Evolutionary conservation across 2,113 vertebrate species (phyloP).

Genomic region (Larimichthys polyactis): DNA sequence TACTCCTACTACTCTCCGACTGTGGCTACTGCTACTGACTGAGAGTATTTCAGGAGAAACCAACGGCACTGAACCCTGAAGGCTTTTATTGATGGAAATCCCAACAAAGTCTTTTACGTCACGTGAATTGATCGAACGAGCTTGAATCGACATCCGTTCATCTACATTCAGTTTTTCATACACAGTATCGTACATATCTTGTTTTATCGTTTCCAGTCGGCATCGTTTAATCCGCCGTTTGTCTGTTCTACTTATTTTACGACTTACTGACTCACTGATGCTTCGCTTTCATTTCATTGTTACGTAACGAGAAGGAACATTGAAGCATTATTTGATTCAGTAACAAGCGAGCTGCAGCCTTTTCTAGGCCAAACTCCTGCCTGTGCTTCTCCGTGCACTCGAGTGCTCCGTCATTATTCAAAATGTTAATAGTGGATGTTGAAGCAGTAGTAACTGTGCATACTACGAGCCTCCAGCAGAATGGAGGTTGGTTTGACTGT

Average conservation of each 20-base stretch:
- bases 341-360: slow-evolving; percentile 31
- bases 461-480: neutral
- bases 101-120: too few species aligned
- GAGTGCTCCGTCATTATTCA: slow-evolving; percentile 35
- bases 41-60: too few species aligned
- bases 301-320: slow-evolving; percentile 21
- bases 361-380: slow-evolving; percentile 55
- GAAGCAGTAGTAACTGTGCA: slow-evolving; percentile 9
- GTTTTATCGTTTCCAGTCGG: neutral
- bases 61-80: too few species aligned
- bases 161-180: neutral
- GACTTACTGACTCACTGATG: neutral
- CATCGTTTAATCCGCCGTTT: neutral
- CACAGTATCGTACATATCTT: neutral
- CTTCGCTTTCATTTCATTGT: slow-evolving; percentile 13
- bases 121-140: too few species aligned
- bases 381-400: neutral
- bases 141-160: too few species aligned
- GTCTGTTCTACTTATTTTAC: neutral
- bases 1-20: too few species aligned
- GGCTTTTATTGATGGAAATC: too few species aligned
- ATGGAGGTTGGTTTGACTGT: slow-evolving; percentile 12
- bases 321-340: slow-evolving; percentile 16
- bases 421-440: slow-evolving; percentile 27
- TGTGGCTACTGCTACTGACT: too few species aligned